These are phyloP conservation scores for Synanthedon formicaeformis DNA, from an alignment of 2,888 invertebrate species.

Conservation along the genomic window DNA sequence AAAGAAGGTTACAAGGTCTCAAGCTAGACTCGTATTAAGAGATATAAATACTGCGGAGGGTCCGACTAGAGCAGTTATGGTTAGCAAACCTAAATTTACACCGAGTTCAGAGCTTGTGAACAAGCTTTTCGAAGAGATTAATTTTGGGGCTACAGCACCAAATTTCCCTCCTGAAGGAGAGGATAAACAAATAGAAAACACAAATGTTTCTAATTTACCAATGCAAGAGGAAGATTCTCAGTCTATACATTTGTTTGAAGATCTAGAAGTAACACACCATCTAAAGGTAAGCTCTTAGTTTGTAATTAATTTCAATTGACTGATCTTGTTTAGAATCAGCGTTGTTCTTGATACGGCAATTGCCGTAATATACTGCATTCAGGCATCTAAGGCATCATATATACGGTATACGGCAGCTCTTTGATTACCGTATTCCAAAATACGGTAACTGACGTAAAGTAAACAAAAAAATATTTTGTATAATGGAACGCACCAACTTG, in stretches of 20 bases:
- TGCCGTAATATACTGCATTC: too few species aligned
- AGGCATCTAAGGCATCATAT: too few species aligned
- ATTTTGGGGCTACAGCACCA: slow-evolving; percentile 39
- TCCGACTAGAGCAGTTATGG: slow-evolving; percentile 31
- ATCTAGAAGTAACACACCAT: slow-evolving; percentile 53
- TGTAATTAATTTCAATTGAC: neutral
- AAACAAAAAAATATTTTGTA: too few species aligned
- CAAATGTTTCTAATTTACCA: neutral
- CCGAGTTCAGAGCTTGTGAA: slow-evolving; percentile 32
- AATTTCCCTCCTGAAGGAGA: slow-evolving; percentile 18
- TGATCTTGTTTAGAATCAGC: too few species aligned
- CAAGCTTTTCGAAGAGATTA: slow-evolving; percentile 33
- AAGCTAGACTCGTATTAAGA: slow-evolving; percentile 34
- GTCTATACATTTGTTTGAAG: slow-evolving; percentile 60
- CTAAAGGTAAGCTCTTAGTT: slow-evolving; percentile 32
- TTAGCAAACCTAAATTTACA: slow-evolving; percentile 28
- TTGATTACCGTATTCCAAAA: too few species aligned
- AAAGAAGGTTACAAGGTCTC: slow-evolving; percentile 23
- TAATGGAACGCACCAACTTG: too few species aligned
- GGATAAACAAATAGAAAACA: slow-evolving; percentile 13
- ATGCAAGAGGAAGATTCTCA: slow-evolving; percentile 18
- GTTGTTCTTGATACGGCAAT: too few species aligned
- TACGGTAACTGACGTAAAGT: too few species aligned
- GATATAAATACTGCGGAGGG: slow-evolving; percentile 36
- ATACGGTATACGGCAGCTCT: too few species aligned